Evolutionary conservation across 1,140 invertebrate species (phyloP), one percentile per base, ranked within the genome.

Genomic region (Centruroides vittatus): DNA sequence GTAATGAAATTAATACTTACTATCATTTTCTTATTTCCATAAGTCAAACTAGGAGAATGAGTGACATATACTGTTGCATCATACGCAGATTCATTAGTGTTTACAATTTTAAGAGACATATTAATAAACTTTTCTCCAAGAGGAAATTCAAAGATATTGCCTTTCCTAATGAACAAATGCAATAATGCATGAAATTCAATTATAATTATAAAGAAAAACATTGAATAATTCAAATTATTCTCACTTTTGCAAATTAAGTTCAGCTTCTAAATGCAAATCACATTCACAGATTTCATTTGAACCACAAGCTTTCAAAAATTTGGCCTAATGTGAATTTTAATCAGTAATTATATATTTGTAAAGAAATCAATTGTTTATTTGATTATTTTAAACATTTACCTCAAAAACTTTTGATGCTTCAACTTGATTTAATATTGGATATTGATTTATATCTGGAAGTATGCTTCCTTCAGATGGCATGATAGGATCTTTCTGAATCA

Each of bases 291-390:
- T 78, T 68, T 93, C 89, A 71, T 96, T 89, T 1, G 80, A 75
- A 7, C 91, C 93, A 71, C 93, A 98, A 70, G 96, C 89, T 74
- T 94, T 95, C 58, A 91, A 82, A 76, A 98, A 95, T 35, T 83
- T 85, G 3, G 87, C 90, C 68, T 75, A 41, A 41, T 41, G 8
- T 23, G 23, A 23, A 23, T 23, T 23, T 23, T 41, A 41, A 41
- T 41, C 5, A 41, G 3, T 6, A 41, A 41, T 41, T 5, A 41
- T 41, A 41, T 41, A 41, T 41, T 41, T 8, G 8, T 41, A 23
- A 23, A 23, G 23, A 23, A 23, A 23, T 23, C 23, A 23, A 23
- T 23, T 23, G 23, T 41, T 41, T 8, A 41, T 41, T 41, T 41
- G 8, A 41, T 1, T 41, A 41, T 41, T 41, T 1, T 41, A 54